A percentile compares a stretch with the other conserved stretches of the same genome.
phyloP scores from a whole-genome alignment of 2,888 invertebrate species.

The Hyppa rectilinea region DNA sequence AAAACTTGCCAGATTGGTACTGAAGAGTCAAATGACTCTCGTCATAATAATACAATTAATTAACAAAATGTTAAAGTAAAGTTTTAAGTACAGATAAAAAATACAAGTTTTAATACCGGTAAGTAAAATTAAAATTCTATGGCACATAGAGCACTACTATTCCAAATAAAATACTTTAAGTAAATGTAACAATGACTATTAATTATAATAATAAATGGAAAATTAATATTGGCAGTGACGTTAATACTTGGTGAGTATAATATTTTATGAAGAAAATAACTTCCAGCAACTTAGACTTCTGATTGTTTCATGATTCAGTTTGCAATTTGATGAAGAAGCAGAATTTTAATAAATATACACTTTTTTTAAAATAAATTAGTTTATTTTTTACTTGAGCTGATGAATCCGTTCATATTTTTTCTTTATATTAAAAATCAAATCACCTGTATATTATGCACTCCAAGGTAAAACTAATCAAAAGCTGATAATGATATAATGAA shows the following conservation, averaged over 20 bases:
- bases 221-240: conserved; percentile 23
- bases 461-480: neutral
- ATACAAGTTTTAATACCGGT: conserved; percentile 20
- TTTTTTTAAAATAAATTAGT: neutral
- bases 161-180: neutral
- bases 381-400: neutral
- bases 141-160: conserved; percentile 34
- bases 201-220: neutral
- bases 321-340: too few relatives aligned
- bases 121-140: conserved; percentile 4
- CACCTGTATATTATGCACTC: neutral
- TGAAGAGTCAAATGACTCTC: neutral
- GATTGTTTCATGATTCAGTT: neutral
- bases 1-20: conserved; percentile 36
- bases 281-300: neutral
- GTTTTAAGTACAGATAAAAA: conserved; percentile 38
- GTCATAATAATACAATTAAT: conserved; percentile 23
- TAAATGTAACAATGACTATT: neutral
- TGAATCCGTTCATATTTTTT: neutral
- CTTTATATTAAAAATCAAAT: neutral
- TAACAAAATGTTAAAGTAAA: conserved; percentile 10
- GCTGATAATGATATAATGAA: neutral
- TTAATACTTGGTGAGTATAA: neutral
- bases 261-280: too few relatives aligned
- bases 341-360: neutral